Conservation (phyloP, 2,797 vertebrate genomes). For the Meda fulgida region DNA sequence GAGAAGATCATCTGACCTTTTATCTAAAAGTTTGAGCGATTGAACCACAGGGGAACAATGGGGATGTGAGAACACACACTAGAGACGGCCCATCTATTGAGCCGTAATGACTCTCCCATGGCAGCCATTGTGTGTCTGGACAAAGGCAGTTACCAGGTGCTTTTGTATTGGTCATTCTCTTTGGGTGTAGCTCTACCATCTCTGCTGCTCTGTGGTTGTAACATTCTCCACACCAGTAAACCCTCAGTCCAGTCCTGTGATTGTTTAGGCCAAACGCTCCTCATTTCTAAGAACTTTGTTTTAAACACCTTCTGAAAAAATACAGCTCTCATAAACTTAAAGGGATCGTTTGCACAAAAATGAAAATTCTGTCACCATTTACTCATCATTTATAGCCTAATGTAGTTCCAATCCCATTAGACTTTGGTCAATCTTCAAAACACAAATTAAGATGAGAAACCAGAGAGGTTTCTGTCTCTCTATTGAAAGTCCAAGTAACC, state of each 20-base stretch:
- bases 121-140: conserved; percentile 62
- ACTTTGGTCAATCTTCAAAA: not conserved
- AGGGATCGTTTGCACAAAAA: not conserved
- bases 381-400: not conserved
- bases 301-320: not conserved
- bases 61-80: conserved; percentile 27
- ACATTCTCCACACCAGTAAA: conserved; percentile 54
- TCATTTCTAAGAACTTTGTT: not conserved
- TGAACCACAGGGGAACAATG: conserved; percentile 51
- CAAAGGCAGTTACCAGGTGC: conserved; percentile 65
- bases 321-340: not conserved
- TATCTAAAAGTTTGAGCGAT: conserved; percentile 58
- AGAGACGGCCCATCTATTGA: conserved; percentile 54
- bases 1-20: conserved; percentile 62
- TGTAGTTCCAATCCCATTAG: not conserved
- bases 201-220: conserved; percentile 58
- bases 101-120: conserved; percentile 61
- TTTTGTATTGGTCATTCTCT: conserved; percentile 54
- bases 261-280: not conserved
- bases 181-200: conserved; percentile 57
- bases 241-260: not conserved
- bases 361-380: not conserved
- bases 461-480: not conserved
- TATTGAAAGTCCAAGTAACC: not conserved
- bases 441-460: not conserved